Base-by-base conservation (phyloP, 2,888 invertebrate species). In the Papilio elwesi region DNA sequence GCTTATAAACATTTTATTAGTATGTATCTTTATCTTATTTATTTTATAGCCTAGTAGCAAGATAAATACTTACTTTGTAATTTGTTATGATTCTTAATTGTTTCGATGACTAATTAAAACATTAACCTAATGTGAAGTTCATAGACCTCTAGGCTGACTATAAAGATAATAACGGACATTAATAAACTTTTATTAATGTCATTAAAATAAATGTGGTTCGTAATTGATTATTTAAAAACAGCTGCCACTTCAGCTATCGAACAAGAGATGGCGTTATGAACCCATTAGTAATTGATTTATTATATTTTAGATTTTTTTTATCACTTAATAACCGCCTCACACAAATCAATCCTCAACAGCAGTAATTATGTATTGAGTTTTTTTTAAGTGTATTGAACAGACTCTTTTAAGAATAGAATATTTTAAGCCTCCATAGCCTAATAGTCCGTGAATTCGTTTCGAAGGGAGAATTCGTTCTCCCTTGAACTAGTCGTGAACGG, bases 211-310 rank as follows among this genome's bases (percentile, higher is more conserved):
- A 53, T 59, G 51, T 43, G 13, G 66, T 71, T 51, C n/a, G 36
- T 66, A 59, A 71, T 72, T 68, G 67, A 72, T 72, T 72, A 67
- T 57, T 71, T 47, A 1, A 55, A 77, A 79, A 79, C 74, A 69
- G 55, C 71, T 51, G 13, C 13, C 73, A 43, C 55, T 82, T 77
- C 71, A 5, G 78, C 90, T 87, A 88, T 82, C 86, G 82, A 65
- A 49, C 77, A 77, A 81, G 13, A 90, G 91, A 88, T 90, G 91
- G 87, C 91, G 85, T 73, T 74, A 70, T 75, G 57, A 52, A 6
- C 16, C 36, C 36, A n/a, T 64, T 62, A 62, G 43, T 62, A 43
- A 62, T 62, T 43, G 15, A 62, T 43, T 62, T 43, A 43, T 43
- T 43, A 43, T 5, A 43, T 43, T 62, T 43, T 43, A 62, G 43